phyloP scores from a whole-genome alignment of 2,888 invertebrate species.

The Calameuta filiformis region DNA sequence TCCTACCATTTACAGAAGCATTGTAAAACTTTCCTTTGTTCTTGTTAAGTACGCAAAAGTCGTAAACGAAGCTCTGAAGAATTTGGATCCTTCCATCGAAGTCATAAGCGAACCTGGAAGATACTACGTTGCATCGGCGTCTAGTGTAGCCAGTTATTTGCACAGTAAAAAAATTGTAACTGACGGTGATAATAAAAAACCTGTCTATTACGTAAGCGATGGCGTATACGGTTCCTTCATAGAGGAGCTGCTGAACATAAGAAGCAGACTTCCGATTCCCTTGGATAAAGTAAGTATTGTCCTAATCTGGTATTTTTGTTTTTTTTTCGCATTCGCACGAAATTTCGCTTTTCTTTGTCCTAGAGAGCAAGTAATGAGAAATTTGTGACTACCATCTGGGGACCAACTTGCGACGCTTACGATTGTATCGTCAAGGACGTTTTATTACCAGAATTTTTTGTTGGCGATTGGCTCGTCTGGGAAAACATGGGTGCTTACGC shows the following conservation, averaged over 20 bases:
- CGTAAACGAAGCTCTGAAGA: conserved; percentile 69
- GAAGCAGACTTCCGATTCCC: conserved; percentile 37
- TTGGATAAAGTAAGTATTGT: conserved; percentile 35
- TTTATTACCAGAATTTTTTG: conserved; percentile 68
- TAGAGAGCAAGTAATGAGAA: conserved; percentile 37
- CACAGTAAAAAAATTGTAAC: conserved; percentile 67
- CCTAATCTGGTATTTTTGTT: background rate
- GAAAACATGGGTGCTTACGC: conserved; percentile 75
- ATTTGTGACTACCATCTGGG: conserved; percentile 68
- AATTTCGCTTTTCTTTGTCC: conserved; percentile 2
- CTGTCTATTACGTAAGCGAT: conserved; percentile 74
- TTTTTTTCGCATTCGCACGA: background rate
- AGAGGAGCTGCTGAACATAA: conserved; percentile 61
- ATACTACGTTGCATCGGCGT: conserved; percentile 73
- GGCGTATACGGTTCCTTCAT: conserved; percentile 75
- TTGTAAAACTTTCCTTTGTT: conserved; percentile 1
- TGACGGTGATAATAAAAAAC: conserved; percentile 35
- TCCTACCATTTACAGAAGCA: background rate
- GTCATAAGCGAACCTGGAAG: conserved; percentile 74
- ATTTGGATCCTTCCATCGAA: conserved; percentile 52
- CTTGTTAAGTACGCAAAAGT: conserved; percentile 57
- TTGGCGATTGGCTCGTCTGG: conserved; percentile 74
- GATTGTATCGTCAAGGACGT: conserved; percentile 69
- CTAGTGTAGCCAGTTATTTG: conserved; percentile 70
- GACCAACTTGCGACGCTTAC: conserved; percentile 74